Evolutionary conservation across 2,797 vertebrate genomes (phyloP).

Genomic region (Cichlasoma orientale): DNA sequence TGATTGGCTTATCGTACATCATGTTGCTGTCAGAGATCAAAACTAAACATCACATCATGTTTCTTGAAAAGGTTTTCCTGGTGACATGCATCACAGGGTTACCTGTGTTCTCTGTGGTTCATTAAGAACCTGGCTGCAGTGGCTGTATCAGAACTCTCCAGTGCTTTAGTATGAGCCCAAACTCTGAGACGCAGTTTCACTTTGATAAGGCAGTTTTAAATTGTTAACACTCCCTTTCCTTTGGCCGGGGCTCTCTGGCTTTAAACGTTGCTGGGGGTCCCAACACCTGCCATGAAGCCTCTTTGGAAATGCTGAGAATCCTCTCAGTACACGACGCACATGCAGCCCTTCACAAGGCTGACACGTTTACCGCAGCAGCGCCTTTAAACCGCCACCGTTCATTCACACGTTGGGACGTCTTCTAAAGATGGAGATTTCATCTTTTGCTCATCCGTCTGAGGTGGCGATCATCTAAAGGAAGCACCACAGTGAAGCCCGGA

Average conservation of each 20-base stretch:
- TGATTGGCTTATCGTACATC: not conserved
- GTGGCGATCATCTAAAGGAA: not conserved
- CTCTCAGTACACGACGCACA: not conserved
- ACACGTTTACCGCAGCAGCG: too few species aligned
- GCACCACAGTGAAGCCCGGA: not conserved
- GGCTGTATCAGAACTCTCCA: not conserved
- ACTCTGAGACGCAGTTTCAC: not conserved
- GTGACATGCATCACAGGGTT: not conserved
- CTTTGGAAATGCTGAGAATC: not conserved
- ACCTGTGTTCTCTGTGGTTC: not conserved
- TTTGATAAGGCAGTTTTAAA: not conserved
- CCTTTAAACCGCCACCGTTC: not conserved
- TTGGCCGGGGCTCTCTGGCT: not conserved
- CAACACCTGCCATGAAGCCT: not conserved
- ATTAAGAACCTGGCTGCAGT: too few species aligned
- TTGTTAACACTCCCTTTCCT: not conserved
- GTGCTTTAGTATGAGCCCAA: not conserved
- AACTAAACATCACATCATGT: not conserved
- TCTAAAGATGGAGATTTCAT: not conserved
- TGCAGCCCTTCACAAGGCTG: not conserved
- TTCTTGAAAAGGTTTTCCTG: not conserved
- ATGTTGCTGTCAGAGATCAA: not conserved
- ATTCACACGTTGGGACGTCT: not conserved
- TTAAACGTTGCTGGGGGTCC: not conserved
- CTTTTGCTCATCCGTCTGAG: not conserved